Evolutionary conservation across 2,888 invertebrate genomes (phyloP).

Genomic region (Acrobasis suavella): DNA sequence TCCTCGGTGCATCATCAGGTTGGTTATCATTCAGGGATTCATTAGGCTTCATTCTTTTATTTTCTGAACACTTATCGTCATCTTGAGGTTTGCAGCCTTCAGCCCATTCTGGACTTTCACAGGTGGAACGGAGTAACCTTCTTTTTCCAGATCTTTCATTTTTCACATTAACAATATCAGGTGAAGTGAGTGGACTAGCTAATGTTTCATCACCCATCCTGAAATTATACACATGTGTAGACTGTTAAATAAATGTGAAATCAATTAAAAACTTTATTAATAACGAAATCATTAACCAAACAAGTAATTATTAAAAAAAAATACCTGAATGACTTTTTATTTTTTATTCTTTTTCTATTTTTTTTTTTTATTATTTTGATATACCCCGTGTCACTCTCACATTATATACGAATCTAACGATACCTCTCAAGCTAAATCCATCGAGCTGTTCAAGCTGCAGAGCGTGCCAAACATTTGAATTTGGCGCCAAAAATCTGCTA

Average conservation of each 20-base stretch:
- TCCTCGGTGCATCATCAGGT: slow-evolving; percentile 32
- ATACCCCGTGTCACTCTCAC: no score
- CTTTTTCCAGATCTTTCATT: slow-evolving; percentile 52
- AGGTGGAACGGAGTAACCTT: slow-evolving; percentile 49
- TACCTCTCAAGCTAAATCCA: no score
- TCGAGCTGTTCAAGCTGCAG: no score
- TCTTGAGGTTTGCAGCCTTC: slow-evolving; percentile 61
- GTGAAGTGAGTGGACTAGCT: slow-evolving; percentile 59
- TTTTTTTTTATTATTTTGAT: no score
- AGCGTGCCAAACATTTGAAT: no score
- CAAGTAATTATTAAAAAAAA: no score
- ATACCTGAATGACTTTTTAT: no score
- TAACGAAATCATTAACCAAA: no score
- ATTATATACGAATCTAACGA: no score
- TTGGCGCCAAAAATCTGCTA: no score
- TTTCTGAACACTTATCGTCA: slow-evolving; percentile 40
- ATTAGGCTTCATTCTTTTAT: slow-evolving; percentile 40
- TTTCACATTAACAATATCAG: slow-evolving; percentile 49
- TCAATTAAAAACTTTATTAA: slow-evolving; percentile 11
- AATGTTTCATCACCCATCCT: slow-evolving; percentile 57
- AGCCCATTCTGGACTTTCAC: slow-evolving; percentile 73
- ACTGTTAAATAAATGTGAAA: no score
- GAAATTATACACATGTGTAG: slow-evolving; percentile 36
- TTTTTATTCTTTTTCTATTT: no score
- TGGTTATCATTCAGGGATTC: slow-evolving; percentile 32